phyloP scores from a whole-genome alignment of 2,113 vertebrate species.

The Caretta caretta region DNA sequence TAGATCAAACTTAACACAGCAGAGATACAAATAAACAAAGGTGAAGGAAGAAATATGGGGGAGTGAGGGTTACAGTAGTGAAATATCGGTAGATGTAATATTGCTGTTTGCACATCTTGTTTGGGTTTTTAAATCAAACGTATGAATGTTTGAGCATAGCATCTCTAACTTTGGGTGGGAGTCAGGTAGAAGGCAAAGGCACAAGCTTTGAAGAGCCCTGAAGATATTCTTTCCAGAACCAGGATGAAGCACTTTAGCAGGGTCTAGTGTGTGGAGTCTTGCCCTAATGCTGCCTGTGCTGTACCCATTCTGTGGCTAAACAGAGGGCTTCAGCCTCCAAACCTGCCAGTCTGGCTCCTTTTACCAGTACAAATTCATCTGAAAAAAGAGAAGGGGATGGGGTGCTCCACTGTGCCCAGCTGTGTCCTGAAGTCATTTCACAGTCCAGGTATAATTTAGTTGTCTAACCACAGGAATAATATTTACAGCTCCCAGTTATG shows the following conservation, averaged over 20 bases:
- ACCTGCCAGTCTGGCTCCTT: neutral
- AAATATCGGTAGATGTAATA: neutral
- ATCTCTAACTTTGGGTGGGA: neutral
- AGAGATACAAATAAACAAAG: neutral
- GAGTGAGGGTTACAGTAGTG: neutral
- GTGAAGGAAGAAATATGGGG: neutral
- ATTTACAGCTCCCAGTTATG: conserved; percentile 15
- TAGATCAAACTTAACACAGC: neutral
- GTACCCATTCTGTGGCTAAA: neutral
- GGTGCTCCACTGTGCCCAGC: neutral
- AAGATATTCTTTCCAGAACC: neutral
- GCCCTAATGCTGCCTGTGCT: neutral
- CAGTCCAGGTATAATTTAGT: conserved; percentile 16
- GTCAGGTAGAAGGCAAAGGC: neutral
- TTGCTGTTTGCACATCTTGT: neutral
- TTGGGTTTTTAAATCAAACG: neutral
- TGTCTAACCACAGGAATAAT: neutral
- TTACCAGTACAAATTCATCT: conserved; percentile 14
- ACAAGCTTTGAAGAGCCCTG: neutral
- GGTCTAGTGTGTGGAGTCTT: neutral
- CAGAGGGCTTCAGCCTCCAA: neutral
- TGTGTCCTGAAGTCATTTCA: conserved; percentile 4
- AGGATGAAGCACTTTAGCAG: neutral
- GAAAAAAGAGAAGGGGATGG: neutral
- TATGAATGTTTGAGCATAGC: neutral